These are phyloP conservation scores for Myotis davidii DNA, from an alignment of 2,113 vertebrate species.

Conservation along the genomic window DNA sequence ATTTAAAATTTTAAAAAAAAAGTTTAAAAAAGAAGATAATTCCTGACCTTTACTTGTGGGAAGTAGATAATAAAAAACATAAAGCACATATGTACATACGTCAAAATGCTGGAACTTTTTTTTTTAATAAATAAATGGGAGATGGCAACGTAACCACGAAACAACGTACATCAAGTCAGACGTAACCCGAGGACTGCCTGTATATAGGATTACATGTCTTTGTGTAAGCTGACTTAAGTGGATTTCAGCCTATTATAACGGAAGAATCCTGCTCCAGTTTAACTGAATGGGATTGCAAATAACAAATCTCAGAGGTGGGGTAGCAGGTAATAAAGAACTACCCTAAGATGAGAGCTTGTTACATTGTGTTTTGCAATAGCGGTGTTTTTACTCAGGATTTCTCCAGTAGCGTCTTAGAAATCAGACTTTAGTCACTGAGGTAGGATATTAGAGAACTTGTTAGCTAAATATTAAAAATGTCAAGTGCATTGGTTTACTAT, in stretches of 20 bases:
- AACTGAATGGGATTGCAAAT: not conserved
- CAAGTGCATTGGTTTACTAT: not conserved
- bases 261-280: not conserved
- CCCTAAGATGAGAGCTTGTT: not conserved
- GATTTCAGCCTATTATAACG: not conserved
- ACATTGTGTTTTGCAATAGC: not conserved
- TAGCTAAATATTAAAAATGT: constrained; percentile 7
- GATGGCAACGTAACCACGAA: too few species aligned
- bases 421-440: not conserved
- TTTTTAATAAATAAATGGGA: too few species aligned
- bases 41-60: too few species aligned
- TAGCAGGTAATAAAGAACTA: not conserved
- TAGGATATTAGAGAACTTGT: not conserved
- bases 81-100: too few species aligned
- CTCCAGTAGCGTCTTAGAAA: not conserved
- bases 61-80: too few species aligned
- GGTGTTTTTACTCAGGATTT: not conserved
- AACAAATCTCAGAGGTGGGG: not conserved
- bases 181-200: too few species aligned
- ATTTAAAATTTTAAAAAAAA: too few species aligned
- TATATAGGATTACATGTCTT: not conserved
- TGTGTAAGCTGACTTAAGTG: not conserved
- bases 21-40: too few species aligned
- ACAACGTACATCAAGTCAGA: too few species aligned
- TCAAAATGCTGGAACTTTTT: too few species aligned